Percentiles rank a stretch among this genome's conserved stretches.
Conservation (phyloP, 2,888 invertebrate species). For the Lasioglossum morio region DNA sequence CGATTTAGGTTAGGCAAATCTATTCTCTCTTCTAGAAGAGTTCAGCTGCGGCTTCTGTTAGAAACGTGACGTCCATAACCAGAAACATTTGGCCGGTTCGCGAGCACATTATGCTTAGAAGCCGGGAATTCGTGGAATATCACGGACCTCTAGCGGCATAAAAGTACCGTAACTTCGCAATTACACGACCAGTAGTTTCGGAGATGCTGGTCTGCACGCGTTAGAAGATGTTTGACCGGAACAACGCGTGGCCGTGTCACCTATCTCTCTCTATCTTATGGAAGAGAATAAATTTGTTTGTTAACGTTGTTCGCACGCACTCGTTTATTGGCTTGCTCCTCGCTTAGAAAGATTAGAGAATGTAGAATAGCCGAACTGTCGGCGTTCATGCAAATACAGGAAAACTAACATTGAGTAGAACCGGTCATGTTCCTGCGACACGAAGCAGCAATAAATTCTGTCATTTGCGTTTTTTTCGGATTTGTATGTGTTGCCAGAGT, state of each 20-base stretch:
- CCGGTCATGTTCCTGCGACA: neutral
- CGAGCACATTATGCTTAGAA: conserved; percentile 18
- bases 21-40: conserved; percentile 25
- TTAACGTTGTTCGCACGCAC: conserved; percentile 11
- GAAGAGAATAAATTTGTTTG: conserved; percentile 14
- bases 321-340: neutral
- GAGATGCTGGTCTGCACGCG: conserved; percentile 3
- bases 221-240: conserved; percentile 27
- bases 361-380: neutral
- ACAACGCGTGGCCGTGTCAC: conserved; percentile 14
- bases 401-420: neutral
- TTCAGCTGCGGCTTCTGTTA: conserved; percentile 58
- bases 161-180: conserved; percentile 54
- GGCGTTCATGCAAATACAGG: neutral
- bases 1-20: conserved; percentile 11
- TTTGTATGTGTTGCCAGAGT: neutral
- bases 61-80: conserved; percentile 49
- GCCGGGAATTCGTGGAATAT: conserved; percentile 46
- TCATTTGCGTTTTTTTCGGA: neutral
- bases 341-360: neutral
- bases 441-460: neutral
- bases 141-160: conserved; percentile 7
- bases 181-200: conserved; percentile 22
- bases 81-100: conserved; percentile 25
- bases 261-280: neutral